Conservation (phyloP, 2,113 vertebrate species). For the Lota lota region DNA sequence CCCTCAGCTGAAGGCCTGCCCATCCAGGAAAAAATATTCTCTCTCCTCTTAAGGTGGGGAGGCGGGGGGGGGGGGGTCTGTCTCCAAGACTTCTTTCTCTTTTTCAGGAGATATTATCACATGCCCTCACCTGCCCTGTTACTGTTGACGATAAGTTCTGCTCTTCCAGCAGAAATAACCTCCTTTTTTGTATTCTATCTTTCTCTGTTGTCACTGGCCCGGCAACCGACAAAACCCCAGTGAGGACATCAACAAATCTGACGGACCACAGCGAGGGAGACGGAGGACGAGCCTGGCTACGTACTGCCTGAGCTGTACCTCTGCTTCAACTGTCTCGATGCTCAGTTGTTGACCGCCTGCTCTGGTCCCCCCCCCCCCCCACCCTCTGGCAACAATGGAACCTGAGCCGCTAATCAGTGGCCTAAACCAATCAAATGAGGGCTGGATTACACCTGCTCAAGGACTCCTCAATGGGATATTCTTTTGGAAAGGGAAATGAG, state of each 20-base stretch:
- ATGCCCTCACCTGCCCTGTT: slow-evolving; percentile 68
- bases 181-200: slow-evolving; percentile 27
- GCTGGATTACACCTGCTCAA: slow-evolving; percentile 76
- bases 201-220: slow-evolving; percentile 42
- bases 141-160: slow-evolving; percentile 69
- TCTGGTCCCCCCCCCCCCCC: slow-evolving; percentile 29
- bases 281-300: slow-evolving; percentile 61
- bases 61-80: no score
- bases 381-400: background rate
- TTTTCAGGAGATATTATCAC: slow-evolving; percentile 66
- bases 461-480: slow-evolving; percentile 25
- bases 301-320: slow-evolving; percentile 6
- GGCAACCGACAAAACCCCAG: slow-evolving; percentile 65
- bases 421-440: slow-evolving; percentile 73
- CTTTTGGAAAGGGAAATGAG: slow-evolving; percentile 3
- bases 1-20: slow-evolving; percentile 32
- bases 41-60: slow-evolving; percentile 58
- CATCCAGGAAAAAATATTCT: slow-evolving; percentile 20
- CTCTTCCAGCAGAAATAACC: slow-evolving; percentile 71
- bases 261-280: slow-evolving; percentile 49
- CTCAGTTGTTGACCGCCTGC: slow-evolving; percentile 54
- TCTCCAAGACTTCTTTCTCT: no score
- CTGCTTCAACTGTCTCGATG: slow-evolving; percentile 38
- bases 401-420: background rate
- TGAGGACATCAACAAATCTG: slow-evolving; percentile 71